Conservation (phyloP, 2,888 invertebrate genomes). For the Epsilonema sp. region DNA sequence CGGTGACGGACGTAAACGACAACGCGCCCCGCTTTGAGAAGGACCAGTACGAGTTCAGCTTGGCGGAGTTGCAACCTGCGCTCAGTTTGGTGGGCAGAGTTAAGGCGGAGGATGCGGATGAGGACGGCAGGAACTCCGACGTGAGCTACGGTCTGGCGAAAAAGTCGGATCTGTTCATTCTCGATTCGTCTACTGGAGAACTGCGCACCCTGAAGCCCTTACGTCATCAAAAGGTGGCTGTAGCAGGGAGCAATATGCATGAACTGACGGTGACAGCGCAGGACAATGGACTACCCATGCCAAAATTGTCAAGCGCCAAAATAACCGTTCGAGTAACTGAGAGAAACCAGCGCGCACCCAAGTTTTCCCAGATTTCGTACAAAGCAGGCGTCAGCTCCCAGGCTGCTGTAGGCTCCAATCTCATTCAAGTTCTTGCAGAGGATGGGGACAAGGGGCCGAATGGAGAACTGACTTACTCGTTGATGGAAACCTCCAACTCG, state of each 20-base stretch:
- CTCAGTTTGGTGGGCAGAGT: slow-evolving; percentile 69
- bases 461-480: not conserved
- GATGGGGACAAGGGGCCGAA: slow-evolving; percentile 43
- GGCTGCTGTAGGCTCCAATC: slow-evolving; percentile 4
- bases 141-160: slow-evolving; percentile 70
- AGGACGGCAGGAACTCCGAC: slow-evolving; percentile 73
- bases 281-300: slow-evolving; percentile 84
- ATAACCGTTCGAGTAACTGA: slow-evolving; percentile 72
- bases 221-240: not conserved
- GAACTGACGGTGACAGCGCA: slow-evolving; percentile 65
- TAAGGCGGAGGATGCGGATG: slow-evolving; percentile 64
- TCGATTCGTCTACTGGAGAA: slow-evolving; percentile 69
- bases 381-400: slow-evolving; percentile 18
- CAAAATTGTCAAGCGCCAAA: slow-evolving; percentile 66
- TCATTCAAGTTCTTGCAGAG: slow-evolving; percentile 43
- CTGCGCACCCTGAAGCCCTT: not conserved
- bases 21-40: slow-evolving; percentile 78
- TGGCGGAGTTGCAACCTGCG: slow-evolving; percentile 52
- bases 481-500: not conserved
- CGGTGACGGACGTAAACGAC: slow-evolving; percentile 83
- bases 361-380: slow-evolving; percentile 44
- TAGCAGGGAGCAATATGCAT: slow-evolving; percentile 48
- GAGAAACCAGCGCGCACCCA: slow-evolving; percentile 73
- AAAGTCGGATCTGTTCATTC: slow-evolving; percentile 68
- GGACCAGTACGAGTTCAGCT: slow-evolving; percentile 63